These are phyloP conservation scores for Leptinotarsa peninsularis DNA, from an alignment of 2,888 invertebrate genomes.

Conservation along the genomic window DNA sequence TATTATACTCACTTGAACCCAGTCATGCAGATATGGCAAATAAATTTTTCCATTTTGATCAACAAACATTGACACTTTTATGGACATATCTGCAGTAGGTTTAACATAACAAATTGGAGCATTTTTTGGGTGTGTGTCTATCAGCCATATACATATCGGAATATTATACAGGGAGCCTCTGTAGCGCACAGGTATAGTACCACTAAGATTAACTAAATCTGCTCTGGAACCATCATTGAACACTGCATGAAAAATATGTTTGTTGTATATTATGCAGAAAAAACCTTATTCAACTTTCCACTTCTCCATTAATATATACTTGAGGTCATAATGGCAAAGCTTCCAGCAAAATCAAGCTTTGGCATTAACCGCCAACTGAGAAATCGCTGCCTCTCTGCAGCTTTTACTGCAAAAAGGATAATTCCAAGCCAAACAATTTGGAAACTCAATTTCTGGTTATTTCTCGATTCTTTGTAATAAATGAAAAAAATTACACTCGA, in stretches of 20 bases:
- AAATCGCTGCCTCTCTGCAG: no score
- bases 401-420: no score
- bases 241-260: constrained; percentile 67
- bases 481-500: no score
- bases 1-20: constrained; percentile 76
- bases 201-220: constrained; percentile 86
- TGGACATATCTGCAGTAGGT: constrained; percentile 95
- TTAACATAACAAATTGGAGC: constrained; percentile 95
- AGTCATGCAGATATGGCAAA: constrained; percentile 95
- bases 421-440: no score
- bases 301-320: no score
- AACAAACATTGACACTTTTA: constrained; percentile 93
- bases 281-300: no score
- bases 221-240: constrained; percentile 89
- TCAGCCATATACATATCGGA: constrained; percentile 94
- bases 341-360: no score
- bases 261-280: no score
- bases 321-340: no score
- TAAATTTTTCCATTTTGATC: constrained; percentile 96
- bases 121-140: constrained; percentile 97
- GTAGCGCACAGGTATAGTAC: constrained; percentile 93
- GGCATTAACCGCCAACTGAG: no score
- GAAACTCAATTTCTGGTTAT: no score
- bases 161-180: constrained; percentile 94
- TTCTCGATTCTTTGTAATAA: no score